Evolutionary conservation across 2,888 invertebrate genomes (phyloP).

Genomic region (Apoderus coryli): DNA sequence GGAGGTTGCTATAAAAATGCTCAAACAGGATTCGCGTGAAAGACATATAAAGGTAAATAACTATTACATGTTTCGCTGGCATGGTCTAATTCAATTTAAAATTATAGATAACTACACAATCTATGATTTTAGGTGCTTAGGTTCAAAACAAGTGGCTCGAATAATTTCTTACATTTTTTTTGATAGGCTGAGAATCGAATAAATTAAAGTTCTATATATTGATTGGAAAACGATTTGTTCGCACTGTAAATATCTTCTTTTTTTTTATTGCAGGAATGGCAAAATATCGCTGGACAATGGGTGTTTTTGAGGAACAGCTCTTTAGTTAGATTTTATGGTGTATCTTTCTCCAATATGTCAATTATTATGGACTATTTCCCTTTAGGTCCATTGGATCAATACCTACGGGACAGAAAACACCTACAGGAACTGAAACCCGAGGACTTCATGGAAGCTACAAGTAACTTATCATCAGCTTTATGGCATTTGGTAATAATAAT

Average conservation of each 20-base stretch:
- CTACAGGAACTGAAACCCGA: constrained; percentile 46
- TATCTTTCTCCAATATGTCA: constrained; percentile 64
- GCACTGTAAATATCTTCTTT: too few species aligned
- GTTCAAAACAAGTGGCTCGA: too few species aligned
- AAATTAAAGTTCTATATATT: too few species aligned
- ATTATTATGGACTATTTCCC: constrained; percentile 70
- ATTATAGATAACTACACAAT: too few species aligned
- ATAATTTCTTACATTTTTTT: too few species aligned
- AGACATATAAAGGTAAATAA: constrained; percentile 43
- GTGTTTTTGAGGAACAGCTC: constrained; percentile 61
- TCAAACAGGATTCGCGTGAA: constrained; percentile 49
- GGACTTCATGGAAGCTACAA: constrained; percentile 69
- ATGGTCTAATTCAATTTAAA: too few species aligned
- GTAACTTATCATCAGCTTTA: constrained; percentile 67
- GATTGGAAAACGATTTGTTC: constrained; percentile 6
- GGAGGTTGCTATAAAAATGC: constrained; percentile 64
- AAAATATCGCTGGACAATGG: constrained; percentile 65
- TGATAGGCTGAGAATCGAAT: too few species aligned
- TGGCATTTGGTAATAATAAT: constrained; percentile 61
- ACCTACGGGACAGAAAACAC: constrained; percentile 37
- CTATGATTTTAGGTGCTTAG: too few species aligned
- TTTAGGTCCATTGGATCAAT: constrained; percentile 63
- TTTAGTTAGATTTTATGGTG: constrained; percentile 62
- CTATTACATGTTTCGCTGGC: too few species aligned
- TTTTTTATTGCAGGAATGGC: constrained; percentile 47